phyloP scores from a whole-genome alignment of 2,888 invertebrate genomes.

The Auanema freiburgensis region DNA sequence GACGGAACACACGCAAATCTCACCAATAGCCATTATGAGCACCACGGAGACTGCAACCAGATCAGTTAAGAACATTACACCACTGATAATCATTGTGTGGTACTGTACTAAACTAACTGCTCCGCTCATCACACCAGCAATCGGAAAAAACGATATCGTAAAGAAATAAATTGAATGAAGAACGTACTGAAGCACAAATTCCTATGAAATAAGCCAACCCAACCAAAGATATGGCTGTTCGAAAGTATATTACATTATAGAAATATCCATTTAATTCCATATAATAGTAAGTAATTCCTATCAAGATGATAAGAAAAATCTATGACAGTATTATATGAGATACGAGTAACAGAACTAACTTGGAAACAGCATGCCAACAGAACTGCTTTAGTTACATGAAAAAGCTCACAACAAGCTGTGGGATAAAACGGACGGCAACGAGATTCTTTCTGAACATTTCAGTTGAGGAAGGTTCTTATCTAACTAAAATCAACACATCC shows the following conservation, averaged over 20 bases:
- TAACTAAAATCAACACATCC: neutral
- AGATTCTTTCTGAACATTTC: slow-evolving; percentile 7
- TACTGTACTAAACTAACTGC: slow-evolving; percentile 37
- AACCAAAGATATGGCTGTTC: too few species aligned
- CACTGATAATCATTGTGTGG: slow-evolving; percentile 49
- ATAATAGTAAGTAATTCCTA: neutral
- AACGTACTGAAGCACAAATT: neutral
- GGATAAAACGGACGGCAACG: slow-evolving; percentile 17
- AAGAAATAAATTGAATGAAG: neutral
- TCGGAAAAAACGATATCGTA: slow-evolving; percentile 27
- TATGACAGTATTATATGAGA: too few species aligned
- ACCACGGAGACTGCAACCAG: slow-evolving; percentile 53
- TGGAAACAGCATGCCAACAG: slow-evolving; percentile 17
- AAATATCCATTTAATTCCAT: neutral
- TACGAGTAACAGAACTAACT: neutral
- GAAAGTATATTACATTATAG: too few species aligned
- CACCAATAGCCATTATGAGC: slow-evolving; percentile 56
- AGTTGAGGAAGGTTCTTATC: too few species aligned
- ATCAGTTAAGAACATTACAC: slow-evolving; percentile 57
- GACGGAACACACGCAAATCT: neutral
- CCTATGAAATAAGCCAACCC: too few species aligned
- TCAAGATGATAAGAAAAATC: neutral
- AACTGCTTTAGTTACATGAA: slow-evolving; percentile 13
- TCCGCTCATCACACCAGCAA: slow-evolving; percentile 38
- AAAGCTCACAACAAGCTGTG: slow-evolving; percentile 21